Percentiles rank a stretch among this genome's conserved stretches.
These are phyloP conservation scores for Chionodraco myersi DNA, from an alignment of 2,113 vertebrate species.

Conservation along the genomic window DNA sequence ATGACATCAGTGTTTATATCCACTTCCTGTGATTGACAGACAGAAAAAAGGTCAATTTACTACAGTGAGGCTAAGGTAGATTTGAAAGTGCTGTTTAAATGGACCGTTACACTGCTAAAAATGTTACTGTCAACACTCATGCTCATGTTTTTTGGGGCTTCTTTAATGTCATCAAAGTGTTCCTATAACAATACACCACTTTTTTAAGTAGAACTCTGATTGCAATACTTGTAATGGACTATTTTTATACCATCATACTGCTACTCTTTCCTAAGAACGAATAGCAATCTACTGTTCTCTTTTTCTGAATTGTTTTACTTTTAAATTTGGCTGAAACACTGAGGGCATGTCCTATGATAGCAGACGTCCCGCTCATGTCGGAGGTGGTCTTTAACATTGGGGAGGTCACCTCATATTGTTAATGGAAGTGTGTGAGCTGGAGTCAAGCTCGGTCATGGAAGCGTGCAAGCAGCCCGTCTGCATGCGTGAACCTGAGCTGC, in stretches of 20 bases:
- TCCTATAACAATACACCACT: too few relatives aligned
- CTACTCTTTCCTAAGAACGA: not conserved
- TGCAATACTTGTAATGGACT: not conserved
- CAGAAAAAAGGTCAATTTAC: too few relatives aligned
- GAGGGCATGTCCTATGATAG: not conserved
- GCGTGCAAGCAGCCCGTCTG: slow-evolving; percentile 37
- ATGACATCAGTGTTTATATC: not conserved
- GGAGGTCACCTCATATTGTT: slow-evolving; percentile 1
- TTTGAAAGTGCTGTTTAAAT: too few relatives aligned
- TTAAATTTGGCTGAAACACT: not conserved
- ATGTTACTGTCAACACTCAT: not conserved
- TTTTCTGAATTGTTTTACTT: not conserved
- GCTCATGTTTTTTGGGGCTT: not conserved
- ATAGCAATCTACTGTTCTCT: not conserved
- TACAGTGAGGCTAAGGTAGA: too few relatives aligned
- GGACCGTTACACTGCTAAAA: not conserved
- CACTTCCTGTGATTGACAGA: not conserved
- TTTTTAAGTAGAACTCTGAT: not conserved
- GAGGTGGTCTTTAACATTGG: slow-evolving; percentile 8
- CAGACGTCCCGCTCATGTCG: not conserved
- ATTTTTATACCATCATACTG: not conserved
- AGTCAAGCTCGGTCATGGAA: slow-evolving; percentile 30
- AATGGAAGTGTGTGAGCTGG: slow-evolving; percentile 8
- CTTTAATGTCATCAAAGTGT: not conserved
- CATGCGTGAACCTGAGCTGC: slow-evolving; percentile 33